Evolutionary conservation across 2,888 invertebrate species (phyloP).

Genomic region (Sminthurinus aureus): DNA sequence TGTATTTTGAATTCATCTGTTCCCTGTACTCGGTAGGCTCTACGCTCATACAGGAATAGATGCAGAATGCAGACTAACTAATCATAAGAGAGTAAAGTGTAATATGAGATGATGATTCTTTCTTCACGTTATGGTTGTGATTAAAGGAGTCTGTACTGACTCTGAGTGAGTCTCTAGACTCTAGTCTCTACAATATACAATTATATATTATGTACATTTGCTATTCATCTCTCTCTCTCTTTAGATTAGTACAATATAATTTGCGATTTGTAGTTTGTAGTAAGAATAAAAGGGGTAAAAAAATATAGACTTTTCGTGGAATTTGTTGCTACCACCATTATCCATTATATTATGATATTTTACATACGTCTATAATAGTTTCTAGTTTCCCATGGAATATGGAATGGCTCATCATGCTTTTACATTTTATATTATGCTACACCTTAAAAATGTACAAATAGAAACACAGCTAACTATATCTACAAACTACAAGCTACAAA

Average conservation of each 20-base stretch:
- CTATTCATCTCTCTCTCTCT: constrained; percentile 26
- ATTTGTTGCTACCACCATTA: too few species aligned
- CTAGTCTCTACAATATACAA: neutral
- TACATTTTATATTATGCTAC: neutral
- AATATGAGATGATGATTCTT: neutral
- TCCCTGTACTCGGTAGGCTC: too few species aligned
- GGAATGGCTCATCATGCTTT: neutral
- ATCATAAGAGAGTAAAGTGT: neutral
- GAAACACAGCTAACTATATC: neutral
- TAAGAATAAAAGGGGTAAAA: neutral
- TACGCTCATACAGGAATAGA: too few species aligned
- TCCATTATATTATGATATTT: too few species aligned
- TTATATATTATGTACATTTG: constrained; percentile 13
- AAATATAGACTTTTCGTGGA: neutral
- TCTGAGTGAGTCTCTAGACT: too few species aligned
- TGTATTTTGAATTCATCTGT: constrained; percentile 24
- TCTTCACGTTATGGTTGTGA: neutral
- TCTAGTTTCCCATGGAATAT: too few species aligned
- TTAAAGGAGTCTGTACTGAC: neutral
- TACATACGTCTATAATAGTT: too few species aligned
- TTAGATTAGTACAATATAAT: neutral
- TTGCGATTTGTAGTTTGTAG: neutral
- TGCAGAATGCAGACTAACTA: too few species aligned
- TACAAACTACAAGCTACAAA: neutral
- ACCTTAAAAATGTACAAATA: constrained; percentile 16